phyloP scores from a whole-genome alignment of 2,113 vertebrate genomes.

The Dromas ardeola region DNA sequence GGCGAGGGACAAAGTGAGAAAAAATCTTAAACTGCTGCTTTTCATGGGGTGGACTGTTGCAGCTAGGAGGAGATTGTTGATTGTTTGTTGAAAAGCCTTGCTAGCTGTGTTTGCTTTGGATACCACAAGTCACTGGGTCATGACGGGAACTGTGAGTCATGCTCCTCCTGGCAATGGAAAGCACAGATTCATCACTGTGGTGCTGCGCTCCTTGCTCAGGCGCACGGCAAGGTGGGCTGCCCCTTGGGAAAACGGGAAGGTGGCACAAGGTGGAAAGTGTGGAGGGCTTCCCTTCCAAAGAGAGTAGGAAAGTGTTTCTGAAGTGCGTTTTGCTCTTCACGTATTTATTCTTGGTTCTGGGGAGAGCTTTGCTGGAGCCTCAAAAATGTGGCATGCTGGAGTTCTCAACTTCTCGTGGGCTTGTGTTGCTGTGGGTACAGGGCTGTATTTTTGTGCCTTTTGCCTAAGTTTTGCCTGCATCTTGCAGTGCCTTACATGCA shows the following conservation, averaged over 20 bases:
- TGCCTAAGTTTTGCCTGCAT: background rate
- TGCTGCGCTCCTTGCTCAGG: background rate
- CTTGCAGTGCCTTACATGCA: background rate
- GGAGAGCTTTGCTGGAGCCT: background rate
- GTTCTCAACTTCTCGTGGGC: background rate
- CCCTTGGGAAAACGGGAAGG: background rate
- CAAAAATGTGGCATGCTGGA: accelerated
- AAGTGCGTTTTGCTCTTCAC: background rate
- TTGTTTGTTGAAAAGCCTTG: background rate
- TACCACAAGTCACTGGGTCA: slow-evolving; percentile 22
- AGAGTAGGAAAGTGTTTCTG: background rate
- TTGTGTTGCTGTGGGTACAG: background rate
- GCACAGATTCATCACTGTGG: background rate
- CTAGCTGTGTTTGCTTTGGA: slow-evolving; percentile 47
- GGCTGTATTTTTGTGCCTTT: background rate
- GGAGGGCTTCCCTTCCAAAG: background rate
- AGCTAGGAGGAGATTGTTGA: slow-evolving; percentile 10
- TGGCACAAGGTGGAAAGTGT: background rate
- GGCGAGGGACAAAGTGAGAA: background rate
- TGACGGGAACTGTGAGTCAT: slow-evolving; percentile 25
- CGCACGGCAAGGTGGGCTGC: accelerated
- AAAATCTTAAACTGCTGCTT: background rate
- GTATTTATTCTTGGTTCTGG: background rate
- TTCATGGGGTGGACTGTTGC: background rate
- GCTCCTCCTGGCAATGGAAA: background rate